Percentiles rank a stretch among this genome's conserved stretches.
Conservation (phyloP, 2,888 invertebrate species). For the Troides oblongomaculatus region DNA sequence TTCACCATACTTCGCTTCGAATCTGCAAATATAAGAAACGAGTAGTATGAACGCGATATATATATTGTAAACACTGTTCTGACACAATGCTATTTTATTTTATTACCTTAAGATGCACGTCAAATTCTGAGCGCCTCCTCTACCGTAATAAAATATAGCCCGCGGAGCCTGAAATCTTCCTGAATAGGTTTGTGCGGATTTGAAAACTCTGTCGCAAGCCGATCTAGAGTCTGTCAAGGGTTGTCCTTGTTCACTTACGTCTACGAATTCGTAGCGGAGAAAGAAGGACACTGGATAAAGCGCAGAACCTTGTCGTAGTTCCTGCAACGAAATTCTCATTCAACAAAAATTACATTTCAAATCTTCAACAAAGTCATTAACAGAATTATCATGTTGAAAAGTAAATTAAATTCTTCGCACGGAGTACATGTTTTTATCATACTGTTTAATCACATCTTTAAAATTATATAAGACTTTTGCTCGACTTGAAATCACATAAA, state of each 20-base stretch:
- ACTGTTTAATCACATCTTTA: not conserved
- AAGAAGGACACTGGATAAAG: conserved; percentile 88
- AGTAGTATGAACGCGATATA: not conserved
- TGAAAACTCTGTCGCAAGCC: conserved; percentile 83
- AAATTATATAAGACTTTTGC: not conserved
- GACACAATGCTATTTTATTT: not conserved
- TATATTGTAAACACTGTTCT: not conserved
- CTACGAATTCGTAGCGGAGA: conserved; percentile 91
- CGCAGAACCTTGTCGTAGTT: conserved; percentile 88
- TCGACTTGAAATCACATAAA: not conserved
- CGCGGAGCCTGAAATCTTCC: conserved; percentile 87
- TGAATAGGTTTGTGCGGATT: conserved; percentile 75
- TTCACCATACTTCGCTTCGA: conserved; percentile 85
- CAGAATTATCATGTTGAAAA: not conserved
- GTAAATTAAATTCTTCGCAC: not conserved
- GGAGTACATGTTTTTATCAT: not conserved
- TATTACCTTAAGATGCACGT: conserved; percentile 84
- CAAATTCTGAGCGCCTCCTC: conserved; percentile 88
- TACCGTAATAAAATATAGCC: conserved; percentile 90
- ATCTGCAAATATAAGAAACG: conserved; percentile 58
- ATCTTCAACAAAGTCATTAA: not conserved
- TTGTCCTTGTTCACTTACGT: conserved; percentile 84
- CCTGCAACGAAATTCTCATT: conserved; percentile 49
- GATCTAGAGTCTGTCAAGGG: conserved; percentile 80
- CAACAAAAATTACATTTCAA: not conserved